A percentile compares a stretch with the other conserved stretches of the same genome.
These are phyloP conservation scores for Tenualosa thibaudeaui DNA, from an alignment of 2,797 vertebrate genomes.

Conservation along the genomic window DNA sequence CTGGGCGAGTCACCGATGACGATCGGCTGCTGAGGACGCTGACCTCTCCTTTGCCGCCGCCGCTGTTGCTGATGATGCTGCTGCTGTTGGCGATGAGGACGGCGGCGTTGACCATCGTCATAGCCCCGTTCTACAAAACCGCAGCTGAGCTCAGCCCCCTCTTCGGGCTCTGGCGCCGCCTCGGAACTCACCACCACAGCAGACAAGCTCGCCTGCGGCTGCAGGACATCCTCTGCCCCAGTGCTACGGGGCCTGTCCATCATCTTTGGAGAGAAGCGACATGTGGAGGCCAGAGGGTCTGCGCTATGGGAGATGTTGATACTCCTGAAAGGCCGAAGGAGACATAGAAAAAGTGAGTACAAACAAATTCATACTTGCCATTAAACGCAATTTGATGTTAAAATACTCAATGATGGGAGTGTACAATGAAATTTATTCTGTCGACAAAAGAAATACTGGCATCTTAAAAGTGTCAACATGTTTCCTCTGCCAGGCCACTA, in stretches of 20 bases:
- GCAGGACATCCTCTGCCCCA: slow-evolving; percentile 54
- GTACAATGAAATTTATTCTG: too few species aligned
- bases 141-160: slow-evolving; percentile 69
- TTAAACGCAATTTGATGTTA: too few species aligned
- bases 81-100: background rate
- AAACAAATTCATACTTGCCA: too few species aligned
- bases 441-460: too few species aligned
- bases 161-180: slow-evolving; percentile 56
- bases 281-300: slow-evolving; percentile 79
- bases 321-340: slow-evolving; percentile 63
- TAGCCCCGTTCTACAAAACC: slow-evolving; percentile 70
- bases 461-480: too few species aligned
- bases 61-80: background rate
- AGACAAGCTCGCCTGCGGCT: background rate
- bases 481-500: too few species aligned
- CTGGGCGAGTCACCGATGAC: slow-evolving; percentile 87
- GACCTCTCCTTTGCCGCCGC: slow-evolving; percentile 49
- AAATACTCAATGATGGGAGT: background rate
- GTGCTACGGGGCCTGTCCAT: slow-evolving; percentile 72
- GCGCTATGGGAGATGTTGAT: slow-evolving; percentile 80
- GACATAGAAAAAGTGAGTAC: too few species aligned
- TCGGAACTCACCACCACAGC: background rate
- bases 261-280: slow-evolving; percentile 83
- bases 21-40: slow-evolving; percentile 74
- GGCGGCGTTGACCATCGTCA: slow-evolving; percentile 35